Evolutionary conservation across 2,888 invertebrate species (phyloP).

Genomic region (Eupsilia transversa): DNA sequence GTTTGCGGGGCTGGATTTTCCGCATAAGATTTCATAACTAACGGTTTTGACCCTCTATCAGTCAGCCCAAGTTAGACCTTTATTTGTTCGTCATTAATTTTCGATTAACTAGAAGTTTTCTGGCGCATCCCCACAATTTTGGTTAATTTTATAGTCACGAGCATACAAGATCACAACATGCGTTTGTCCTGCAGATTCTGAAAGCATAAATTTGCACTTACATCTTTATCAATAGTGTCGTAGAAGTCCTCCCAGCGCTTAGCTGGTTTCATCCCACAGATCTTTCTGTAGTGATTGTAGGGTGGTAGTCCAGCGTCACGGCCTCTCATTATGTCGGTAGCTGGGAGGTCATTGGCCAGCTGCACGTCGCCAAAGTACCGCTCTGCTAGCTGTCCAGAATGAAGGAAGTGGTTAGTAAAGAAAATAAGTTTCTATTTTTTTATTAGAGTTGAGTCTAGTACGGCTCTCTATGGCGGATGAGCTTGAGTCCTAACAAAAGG

Average conservation of each 20-base stretch:
- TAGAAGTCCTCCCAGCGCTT: constrained; percentile 93
- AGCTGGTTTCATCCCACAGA: constrained; percentile 94
- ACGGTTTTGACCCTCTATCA: neutral
- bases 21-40: neutral
- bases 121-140: neutral
- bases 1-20: neutral
- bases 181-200: too few relatives aligned
- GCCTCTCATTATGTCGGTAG: constrained; percentile 81
- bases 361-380: constrained; percentile 64
- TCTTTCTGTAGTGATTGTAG: constrained; percentile 95
- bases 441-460: too few relatives aligned
- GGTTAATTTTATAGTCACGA: neutral
- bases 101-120: neutral
- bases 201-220: constrained; percentile 44
- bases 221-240: constrained; percentile 91
- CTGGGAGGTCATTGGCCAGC: constrained; percentile 67
- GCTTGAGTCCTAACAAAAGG: too few relatives aligned
- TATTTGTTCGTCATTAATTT: neutral
- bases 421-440: neutral
- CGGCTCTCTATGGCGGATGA: too few relatives aligned
- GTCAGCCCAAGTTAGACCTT: neutral
- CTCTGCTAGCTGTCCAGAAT: constrained; percentile 68
- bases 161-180: neutral
- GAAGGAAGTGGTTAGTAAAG: neutral
- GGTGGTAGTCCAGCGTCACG: constrained; percentile 96